Percentiles rank a stretch among this genome's conserved stretches.
phyloP scores from a whole-genome alignment of 2,888 invertebrate genomes.

The Amaurobius ferox region DNA sequence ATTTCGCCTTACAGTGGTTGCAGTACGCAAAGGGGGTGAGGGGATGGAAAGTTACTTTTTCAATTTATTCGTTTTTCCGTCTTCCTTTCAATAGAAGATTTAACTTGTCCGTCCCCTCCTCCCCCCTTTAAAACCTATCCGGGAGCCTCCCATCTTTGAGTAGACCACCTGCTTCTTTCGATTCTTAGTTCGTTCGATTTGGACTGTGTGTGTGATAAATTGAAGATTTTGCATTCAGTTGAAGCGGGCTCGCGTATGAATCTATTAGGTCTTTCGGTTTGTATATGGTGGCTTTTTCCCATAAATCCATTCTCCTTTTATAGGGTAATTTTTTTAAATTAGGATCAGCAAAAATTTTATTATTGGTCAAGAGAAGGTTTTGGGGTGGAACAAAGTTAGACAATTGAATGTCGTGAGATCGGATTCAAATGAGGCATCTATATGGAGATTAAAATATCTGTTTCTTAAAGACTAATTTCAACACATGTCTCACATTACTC shows the following conservation, averaged over 20 bases:
- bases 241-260: background rate
- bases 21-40: background rate
- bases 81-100: slow-evolving; percentile 58
- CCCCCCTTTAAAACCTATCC: background rate
- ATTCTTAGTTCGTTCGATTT: background rate
- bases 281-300: background rate
- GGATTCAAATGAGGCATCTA: too few relatives aligned
- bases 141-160: background rate
- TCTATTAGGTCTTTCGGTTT: background rate
- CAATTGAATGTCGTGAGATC: too few relatives aligned
- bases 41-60: slow-evolving; percentile 55
- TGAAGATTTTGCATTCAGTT: slow-evolving; percentile 49
- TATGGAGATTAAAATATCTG: too few relatives aligned
- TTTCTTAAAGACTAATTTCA: too few relatives aligned
- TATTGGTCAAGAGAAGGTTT: too few relatives aligned
- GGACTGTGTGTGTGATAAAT: slow-evolving; percentile 24
- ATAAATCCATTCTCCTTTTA: too few relatives aligned
- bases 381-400: too few relatives aligned
- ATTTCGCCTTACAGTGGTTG: slow-evolving; percentile 46
- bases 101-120: slow-evolving; percentile 33
- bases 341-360: too few relatives aligned
- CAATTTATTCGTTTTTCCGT: slow-evolving; percentile 65
- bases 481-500: too few relatives aligned
- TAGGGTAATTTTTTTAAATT: too few relatives aligned
- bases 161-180: slow-evolving; percentile 45